phyloP scores from a whole-genome alignment of 2,888 invertebrate genomes.

The Eupithecia abbreviata region DNA sequence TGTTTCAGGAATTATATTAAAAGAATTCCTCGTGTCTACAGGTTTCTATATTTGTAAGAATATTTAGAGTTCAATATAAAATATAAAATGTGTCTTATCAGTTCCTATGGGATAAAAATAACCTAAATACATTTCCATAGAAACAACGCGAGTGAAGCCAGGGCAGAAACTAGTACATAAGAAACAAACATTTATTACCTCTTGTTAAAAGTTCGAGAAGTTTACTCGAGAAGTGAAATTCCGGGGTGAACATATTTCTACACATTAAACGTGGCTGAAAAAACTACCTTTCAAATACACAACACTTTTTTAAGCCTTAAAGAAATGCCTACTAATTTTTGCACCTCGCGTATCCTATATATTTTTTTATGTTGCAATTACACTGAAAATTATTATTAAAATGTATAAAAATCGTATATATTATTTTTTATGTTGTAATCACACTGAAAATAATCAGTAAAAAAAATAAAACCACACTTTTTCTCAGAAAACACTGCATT shows the following conservation, averaged over 20 bases:
- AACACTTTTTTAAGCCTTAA: background rate
- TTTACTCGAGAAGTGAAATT: constrained; percentile 79
- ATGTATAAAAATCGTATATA: background rate
- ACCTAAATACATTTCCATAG: too few relatives aligned
- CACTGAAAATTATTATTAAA: background rate
- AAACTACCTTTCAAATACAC: constrained; percentile 3
- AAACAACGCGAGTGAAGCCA: too few relatives aligned
- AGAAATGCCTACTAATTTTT: background rate
- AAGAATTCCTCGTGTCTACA: too few relatives aligned
- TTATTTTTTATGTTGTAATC: background rate
- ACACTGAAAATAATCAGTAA: background rate
- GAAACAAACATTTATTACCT: constrained; percentile 55
- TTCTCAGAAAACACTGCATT: background rate
- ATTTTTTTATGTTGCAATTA: background rate
- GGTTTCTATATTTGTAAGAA: too few relatives aligned
- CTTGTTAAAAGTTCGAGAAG: constrained; percentile 74
- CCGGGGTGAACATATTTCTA: constrained; percentile 67
- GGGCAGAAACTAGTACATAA: too few relatives aligned
- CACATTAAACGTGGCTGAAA: constrained; percentile 49
- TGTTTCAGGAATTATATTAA: too few relatives aligned
- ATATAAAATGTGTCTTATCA: too few relatives aligned
- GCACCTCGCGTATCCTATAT: background rate
- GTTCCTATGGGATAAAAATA: too few relatives aligned
- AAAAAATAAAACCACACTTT: constrained; percentile 15
- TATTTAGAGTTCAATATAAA: too few relatives aligned